These are phyloP conservation scores for Ptilorrhoa leucosticta DNA, from an alignment of 2,113 vertebrate genomes.

Conservation along the genomic window DNA sequence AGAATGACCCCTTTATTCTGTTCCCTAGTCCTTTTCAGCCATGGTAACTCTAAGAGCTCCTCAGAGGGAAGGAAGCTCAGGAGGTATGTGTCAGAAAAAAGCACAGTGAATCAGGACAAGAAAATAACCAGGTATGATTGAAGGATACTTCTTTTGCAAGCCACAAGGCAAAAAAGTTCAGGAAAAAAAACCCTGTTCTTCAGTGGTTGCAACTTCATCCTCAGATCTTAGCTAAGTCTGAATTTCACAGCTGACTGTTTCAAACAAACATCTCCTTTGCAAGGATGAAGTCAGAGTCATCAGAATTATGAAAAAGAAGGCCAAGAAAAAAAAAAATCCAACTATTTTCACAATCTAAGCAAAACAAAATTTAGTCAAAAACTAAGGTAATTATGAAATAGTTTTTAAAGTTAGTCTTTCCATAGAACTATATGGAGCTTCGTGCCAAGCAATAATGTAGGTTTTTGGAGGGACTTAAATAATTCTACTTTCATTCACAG, in stretches of 20 bases:
- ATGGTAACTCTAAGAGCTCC: rapidly evolving
- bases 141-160: background rate
- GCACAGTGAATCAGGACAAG: background rate
- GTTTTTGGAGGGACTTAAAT: background rate
- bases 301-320: background rate
- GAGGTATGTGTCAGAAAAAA: background rate
- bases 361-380: background rate
- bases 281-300: background rate
- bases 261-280: background rate
- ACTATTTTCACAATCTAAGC: background rate
- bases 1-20: background rate
- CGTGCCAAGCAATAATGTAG: background rate
- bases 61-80: background rate
- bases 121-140: background rate
- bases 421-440: background rate
- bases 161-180: background rate
- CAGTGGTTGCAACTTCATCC: background rate
- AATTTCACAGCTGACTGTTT: background rate
- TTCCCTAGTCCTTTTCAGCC: background rate
- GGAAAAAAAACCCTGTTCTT: background rate
- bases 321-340: background rate
- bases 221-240: background rate
- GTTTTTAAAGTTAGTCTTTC: background rate
- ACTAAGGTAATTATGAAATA: too few species aligned
- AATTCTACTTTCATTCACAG: background rate